phyloP scores from a whole-genome alignment of 2,113 vertebrate genomes.

The Elephas maximus region DNA sequence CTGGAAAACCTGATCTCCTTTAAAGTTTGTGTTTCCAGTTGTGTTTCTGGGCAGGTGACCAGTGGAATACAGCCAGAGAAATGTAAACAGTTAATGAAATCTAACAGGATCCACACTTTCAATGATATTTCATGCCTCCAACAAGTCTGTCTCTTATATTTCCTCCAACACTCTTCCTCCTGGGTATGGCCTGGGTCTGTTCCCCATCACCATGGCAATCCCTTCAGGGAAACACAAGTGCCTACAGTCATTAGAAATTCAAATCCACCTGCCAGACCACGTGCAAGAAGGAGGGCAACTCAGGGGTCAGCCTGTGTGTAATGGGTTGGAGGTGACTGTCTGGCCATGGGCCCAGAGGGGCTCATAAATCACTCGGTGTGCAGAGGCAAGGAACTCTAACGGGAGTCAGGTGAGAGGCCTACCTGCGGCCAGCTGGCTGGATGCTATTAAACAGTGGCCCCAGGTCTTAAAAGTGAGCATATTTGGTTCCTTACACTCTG shows the following conservation, averaged over 20 bases:
- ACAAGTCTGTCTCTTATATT: conserved; percentile 62
- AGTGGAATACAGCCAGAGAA: conserved; percentile 79
- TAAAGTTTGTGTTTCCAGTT: conserved; percentile 76
- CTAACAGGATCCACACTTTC: conserved; percentile 58
- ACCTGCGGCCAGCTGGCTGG: conserved; percentile 39
- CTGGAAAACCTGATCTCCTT: conserved; percentile 75
- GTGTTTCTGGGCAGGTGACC: conserved; percentile 78
- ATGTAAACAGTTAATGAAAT: conserved; percentile 74
- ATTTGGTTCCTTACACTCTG: conserved; percentile 42
- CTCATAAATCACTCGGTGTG: conserved; percentile 62
- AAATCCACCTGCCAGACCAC: conserved; percentile 76
- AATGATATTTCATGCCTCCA: conserved; percentile 65
- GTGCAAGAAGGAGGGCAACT: conserved; percentile 31
- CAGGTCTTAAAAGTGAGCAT: conserved; percentile 11
- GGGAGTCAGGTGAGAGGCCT: conserved; percentile 71
- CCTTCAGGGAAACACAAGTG: conserved; percentile 73
- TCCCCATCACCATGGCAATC: conserved; percentile 75
- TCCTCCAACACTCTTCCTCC: conserved; percentile 52
- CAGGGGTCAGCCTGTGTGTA: conserved; percentile 21
- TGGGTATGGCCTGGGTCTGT: conserved; percentile 57
- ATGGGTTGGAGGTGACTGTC: conserved; percentile 25
- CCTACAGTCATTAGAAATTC: conserved; percentile 74
- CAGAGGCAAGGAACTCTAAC: conserved; percentile 27
- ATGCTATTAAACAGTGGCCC: conserved; percentile 64
- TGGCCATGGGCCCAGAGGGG: conserved; percentile 29